Base-by-base conservation (phyloP, 2,113 vertebrate species). In the Colossoma macropomum region DNA sequence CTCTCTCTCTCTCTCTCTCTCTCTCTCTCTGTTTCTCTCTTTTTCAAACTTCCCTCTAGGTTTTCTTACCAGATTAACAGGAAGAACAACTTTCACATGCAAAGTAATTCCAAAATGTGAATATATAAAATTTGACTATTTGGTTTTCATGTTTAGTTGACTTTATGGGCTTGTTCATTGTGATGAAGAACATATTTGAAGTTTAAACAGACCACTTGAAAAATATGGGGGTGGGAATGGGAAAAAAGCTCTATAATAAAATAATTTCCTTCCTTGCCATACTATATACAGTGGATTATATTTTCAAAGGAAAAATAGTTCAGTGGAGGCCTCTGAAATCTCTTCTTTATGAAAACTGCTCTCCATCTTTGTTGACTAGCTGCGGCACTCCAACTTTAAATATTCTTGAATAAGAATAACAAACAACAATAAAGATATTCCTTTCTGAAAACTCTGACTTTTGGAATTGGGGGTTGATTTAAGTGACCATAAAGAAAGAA, bases 401-500 rank as follows among this genome's bases (percentile, higher is more conserved):
- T n/a, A n/a, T n/a, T n/a, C n/a, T n/a, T n/a, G n/a, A n/a, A n/a
- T n/a, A n/a, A n/a, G n/a, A n/a, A n/a, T n/a, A n/a, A n/a, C n/a
- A 63, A 63, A 27, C 9, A 63, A 63, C 13, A 27, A 11, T 15
- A 63, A 27, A 27, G 27, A 63, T 63, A 63, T 63, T 63, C 27
- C 12, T 63, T 45, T 45, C 11, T 7, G 11, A 63, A 66, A 66
- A 30, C 27, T 66, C 15, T 66, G 15, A 45, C 41, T 45, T 45
- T 9, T 63, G 30, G 63, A 12, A 32, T 66, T 17, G 21, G 28
- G 63, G 63, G 16, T 66, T 8, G 4, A n/a, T 60, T 8, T 28
- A 27, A 52, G 60, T 63, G n/a, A n/a, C n/a, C n/a, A 66, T 32
- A 30, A 66, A 66, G 63, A 68, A 68, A 68, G 32, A 68, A 68